Evolutionary conservation across 1,140 invertebrate species (phyloP).

Genomic region (Lepidurus packardi): DNA sequence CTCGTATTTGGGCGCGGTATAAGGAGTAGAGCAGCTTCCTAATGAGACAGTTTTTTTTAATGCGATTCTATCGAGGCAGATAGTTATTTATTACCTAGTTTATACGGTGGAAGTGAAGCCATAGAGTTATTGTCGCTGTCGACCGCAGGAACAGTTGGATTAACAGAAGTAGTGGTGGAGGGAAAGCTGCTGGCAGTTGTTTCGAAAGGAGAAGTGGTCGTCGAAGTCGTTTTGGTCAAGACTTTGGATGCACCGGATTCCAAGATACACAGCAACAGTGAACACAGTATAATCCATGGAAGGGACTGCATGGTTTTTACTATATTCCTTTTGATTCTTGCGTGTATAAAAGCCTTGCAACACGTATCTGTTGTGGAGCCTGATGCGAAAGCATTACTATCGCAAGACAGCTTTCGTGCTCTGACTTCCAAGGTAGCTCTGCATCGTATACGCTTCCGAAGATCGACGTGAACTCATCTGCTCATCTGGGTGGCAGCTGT

Average conservation of each 20-base stretch:
- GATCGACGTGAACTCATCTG: slow-evolving; percentile 21
- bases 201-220: background rate
- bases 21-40: slow-evolving; percentile 6
- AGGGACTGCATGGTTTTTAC: background rate
- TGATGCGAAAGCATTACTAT: background rate
- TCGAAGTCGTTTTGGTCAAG: background rate
- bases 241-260: background rate
- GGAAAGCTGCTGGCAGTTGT: background rate
- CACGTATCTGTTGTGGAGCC: background rate
- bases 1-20: background rate
- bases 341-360: background rate
- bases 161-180: background rate
- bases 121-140: background rate
- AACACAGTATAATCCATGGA: background rate
- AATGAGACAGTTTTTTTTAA: background rate
- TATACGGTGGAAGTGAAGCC: too few relatives aligned
- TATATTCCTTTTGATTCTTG: background rate
- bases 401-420: background rate
- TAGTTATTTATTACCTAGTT: too few relatives aligned
- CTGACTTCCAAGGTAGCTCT: background rate
- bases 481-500: slow-evolving; percentile 20
- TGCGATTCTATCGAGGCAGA: too few relatives aligned
- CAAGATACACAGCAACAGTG: background rate
- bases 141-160: background rate
- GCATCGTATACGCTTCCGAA: background rate